phyloP scores from a whole-genome alignment of 2,113 vertebrate species.

The Uria aalge region DNA sequence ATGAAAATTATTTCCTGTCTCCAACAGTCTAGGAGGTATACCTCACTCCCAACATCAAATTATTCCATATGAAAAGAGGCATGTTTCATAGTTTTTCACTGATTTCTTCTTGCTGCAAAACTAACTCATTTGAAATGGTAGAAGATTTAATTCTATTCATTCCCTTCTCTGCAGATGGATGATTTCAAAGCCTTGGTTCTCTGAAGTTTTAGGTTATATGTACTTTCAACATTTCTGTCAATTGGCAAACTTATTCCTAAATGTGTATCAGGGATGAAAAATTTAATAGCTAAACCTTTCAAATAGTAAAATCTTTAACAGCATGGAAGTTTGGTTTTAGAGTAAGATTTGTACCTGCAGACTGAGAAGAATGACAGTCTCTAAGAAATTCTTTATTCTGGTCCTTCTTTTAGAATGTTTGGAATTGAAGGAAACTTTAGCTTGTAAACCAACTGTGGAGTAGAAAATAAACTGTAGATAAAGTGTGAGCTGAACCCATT shows the following conservation, averaged over 20 bases:
- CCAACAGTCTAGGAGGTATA: not conserved
- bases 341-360: not conserved
- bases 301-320: not conserved
- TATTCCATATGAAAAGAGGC: not conserved
- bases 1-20: not conserved
- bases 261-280: not conserved
- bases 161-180: not conserved
- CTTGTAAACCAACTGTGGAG: not conserved
- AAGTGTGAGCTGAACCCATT: not conserved
- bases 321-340: not conserved
- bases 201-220: not conserved
- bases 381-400: not conserved
- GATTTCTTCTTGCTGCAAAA: not conserved
- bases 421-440: not conserved
- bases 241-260: not conserved
- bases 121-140: not conserved
- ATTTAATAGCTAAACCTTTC: not conserved
- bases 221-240: not conserved
- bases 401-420: not conserved
- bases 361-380: not conserved
- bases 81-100: not conserved
- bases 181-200: not conserved
- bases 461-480: not conserved
- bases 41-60: not conserved
- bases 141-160: not conserved